Percentiles rank a stretch among this genome's conserved stretches.
Conservation (phyloP, 2,888 invertebrate species). For the Folsomia manolachei region DNA sequence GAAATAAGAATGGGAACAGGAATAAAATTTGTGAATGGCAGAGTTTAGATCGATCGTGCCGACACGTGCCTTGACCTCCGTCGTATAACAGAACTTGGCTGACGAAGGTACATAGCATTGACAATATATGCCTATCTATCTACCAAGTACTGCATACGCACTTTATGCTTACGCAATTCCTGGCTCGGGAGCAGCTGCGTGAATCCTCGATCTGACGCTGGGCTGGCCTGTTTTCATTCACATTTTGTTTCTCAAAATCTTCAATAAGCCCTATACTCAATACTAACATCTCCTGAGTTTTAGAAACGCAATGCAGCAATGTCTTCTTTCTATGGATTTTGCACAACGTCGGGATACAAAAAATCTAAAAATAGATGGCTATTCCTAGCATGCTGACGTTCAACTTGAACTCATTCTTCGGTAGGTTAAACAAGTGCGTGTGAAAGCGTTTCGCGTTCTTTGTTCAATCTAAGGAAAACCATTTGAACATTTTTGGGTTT, state of each 20-base stretch:
- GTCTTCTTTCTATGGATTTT: not conserved
- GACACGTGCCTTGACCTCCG: conserved; percentile 29
- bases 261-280: not conserved
- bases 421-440: not conserved
- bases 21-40: not conserved
- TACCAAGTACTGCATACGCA: not conserved
- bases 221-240: not conserved
- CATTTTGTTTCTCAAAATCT: not conserved
- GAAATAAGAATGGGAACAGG: conserved; percentile 11
- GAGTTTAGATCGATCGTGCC: conserved; percentile 18
- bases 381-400: not conserved
- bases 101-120: not conserved
- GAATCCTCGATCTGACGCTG: not conserved
- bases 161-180: not conserved
- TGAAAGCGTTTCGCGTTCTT: not conserved
- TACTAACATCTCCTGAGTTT: not conserved
- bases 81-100: not conserved
- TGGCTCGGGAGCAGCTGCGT: not conserved
- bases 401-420: conserved; percentile 4
- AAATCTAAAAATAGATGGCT: not conserved
- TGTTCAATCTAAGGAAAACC: no score
- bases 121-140: no score
- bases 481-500: no score
- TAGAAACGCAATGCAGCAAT: not conserved
- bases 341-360: not conserved